Conservation (phyloP, 1,140 invertebrate genomes). For the Daktulosphaira vitifoliae region DNA sequence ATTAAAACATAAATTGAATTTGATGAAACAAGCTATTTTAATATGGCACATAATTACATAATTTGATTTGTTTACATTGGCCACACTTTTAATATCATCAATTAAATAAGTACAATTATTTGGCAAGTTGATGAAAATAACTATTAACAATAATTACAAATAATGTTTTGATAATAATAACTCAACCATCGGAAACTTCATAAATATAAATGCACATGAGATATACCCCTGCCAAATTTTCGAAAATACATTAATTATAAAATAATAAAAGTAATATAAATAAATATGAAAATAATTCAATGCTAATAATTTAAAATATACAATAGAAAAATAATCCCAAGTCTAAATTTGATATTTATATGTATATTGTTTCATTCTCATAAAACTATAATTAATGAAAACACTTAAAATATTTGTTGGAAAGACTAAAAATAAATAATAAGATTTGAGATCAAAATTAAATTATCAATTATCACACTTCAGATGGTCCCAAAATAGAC, state of each 20-base stretch:
- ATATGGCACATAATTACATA: no score
- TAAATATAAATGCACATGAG: neutral
- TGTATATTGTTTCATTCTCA: neutral
- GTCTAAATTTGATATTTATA: neutral
- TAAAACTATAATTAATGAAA: slow-evolving; percentile 1
- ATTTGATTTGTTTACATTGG: no score
- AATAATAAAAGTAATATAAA: neutral
- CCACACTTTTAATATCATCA: no score
- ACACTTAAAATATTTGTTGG: neutral
- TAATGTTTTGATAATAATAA: no score
- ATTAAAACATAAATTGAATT: no score
- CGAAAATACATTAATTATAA: neutral
- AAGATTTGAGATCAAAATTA: slow-evolving; percentile 20
- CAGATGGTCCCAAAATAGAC: slow-evolving; percentile 24
- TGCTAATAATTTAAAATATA: neutral
- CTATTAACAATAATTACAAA: no score
- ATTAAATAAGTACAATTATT: no score
- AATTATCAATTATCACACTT: slow-evolving; percentile 12
- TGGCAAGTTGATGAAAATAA: no score
- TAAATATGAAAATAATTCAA: neutral
- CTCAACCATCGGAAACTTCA: no score
- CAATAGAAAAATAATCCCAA: neutral
- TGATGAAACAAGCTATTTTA: no score
- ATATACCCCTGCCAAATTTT: neutral
- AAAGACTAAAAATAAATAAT: neutral